These are phyloP conservation scores for Hydrochoerus hydrochaeris DNA, from an alignment of 2,113 vertebrate genomes.

Conservation along the genomic window DNA sequence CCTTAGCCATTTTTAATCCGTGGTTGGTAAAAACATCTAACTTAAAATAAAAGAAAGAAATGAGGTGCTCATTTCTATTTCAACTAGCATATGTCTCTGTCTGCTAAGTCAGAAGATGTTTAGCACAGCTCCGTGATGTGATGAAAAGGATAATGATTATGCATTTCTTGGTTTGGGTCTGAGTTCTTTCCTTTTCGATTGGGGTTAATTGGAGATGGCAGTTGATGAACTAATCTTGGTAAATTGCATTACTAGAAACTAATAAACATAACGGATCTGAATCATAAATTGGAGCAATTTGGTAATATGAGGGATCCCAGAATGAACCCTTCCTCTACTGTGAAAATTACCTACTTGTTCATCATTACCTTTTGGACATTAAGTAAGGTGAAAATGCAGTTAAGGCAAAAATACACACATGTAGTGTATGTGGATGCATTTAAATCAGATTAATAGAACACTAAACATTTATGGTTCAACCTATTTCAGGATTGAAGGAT, in stretches of 20 bases:
- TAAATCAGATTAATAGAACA: background rate
- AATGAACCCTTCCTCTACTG: background rate
- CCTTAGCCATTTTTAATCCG: conserved; percentile 67
- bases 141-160: background rate
- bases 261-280: background rate
- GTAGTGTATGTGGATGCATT: background rate
- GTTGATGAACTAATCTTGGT: background rate
- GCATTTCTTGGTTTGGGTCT: background rate
- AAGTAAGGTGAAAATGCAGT: background rate
- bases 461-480: background rate
- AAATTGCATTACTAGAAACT: background rate
- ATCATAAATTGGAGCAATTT: background rate
- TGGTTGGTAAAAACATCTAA: conserved; percentile 70
- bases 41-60: conserved; percentile 77
- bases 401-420: background rate
- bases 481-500: background rate
- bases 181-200: background rate
- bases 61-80: conserved; percentile 63
- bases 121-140: background rate
- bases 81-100: background rate
- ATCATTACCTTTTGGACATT: background rate
- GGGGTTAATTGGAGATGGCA: background rate
- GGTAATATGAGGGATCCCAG: background rate
- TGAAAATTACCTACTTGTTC: background rate
- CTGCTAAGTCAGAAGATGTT: background rate